Evolutionary conservation across 2,797 vertebrate genomes (phyloP).

Genomic region (Pseudomugil tenellus): DNA sequence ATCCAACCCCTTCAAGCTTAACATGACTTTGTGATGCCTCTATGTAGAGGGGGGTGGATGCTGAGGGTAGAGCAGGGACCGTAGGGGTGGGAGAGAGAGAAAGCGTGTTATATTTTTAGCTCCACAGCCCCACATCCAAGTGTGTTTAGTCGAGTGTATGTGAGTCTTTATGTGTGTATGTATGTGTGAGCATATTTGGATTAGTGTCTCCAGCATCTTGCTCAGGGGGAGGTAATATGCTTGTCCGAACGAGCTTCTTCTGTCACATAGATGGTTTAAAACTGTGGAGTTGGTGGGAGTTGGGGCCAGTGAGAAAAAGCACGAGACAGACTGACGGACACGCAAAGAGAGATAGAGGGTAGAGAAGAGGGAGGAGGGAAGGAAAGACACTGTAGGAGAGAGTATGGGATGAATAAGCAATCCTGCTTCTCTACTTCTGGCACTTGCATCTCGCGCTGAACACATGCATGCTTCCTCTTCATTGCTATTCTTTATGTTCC

Average conservation of each 20-base stretch:
- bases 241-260: slow-evolving; percentile 71
- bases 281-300: slow-evolving; percentile 58
- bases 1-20: slow-evolving; percentile 64
- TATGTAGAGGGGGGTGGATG: slow-evolving; percentile 31
- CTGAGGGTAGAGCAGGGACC: slow-evolving; percentile 45
- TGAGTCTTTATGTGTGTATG: slow-evolving; percentile 32
- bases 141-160: slow-evolving; percentile 73
- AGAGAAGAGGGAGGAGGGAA: slow-evolving; percentile 41
- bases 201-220: slow-evolving; percentile 79
- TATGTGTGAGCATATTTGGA: slow-evolving; percentile 63
- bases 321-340: slow-evolving; percentile 42
- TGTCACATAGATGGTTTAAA: slow-evolving; percentile 71
- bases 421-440: slow-evolving; percentile 76
- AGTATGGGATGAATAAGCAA: slow-evolving; percentile 81
- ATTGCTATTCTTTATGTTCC: slow-evolving; percentile 49
- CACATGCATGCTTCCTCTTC: slow-evolving; percentile 71
- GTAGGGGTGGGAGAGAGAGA: slow-evolving; percentile 42
- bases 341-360: slow-evolving; percentile 39
- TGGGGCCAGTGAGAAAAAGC: slow-evolving; percentile 33
- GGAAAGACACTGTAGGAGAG: slow-evolving; percentile 63
- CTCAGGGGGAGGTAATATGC: slow-evolving; percentile 81
- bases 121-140: slow-evolving; percentile 72
- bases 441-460: slow-evolving; percentile 71
- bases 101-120: slow-evolving; percentile 79
- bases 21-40: slow-evolving; percentile 63